Evolutionary conservation across 2,888 invertebrate species (phyloP).

Genomic region (Andrena marginata): DNA sequence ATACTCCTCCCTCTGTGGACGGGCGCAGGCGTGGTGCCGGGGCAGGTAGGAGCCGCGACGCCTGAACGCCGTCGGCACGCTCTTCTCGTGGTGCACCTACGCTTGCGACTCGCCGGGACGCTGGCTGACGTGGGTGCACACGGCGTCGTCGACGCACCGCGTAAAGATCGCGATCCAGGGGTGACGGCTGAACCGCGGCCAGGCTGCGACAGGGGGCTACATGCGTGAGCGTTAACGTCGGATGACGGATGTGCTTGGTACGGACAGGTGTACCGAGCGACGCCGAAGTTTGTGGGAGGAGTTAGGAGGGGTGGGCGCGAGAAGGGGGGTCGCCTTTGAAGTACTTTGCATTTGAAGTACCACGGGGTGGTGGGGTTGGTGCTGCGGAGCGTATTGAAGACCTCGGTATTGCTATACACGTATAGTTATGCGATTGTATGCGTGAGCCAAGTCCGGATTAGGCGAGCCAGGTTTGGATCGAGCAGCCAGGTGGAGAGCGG

Average conservation of each 20-base stretch:
- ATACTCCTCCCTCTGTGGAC: slow-evolving; percentile 46
- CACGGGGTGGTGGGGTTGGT: too few species aligned
- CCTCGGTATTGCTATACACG: too few species aligned
- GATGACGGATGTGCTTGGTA: too few species aligned
- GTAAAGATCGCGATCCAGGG: not conserved
- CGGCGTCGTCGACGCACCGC: slow-evolving; percentile 28
- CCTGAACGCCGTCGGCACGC: slow-evolving; percentile 38
- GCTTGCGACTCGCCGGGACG: slow-evolving; percentile 1
- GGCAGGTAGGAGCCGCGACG: slow-evolving; percentile 52
- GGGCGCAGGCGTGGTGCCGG: slow-evolving; percentile 58
- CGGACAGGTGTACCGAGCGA: too few species aligned
- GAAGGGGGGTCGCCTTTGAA: too few species aligned
- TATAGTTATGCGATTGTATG: too few species aligned
- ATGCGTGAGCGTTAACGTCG: not conserved
- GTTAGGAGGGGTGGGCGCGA: too few species aligned
- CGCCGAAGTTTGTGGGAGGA: too few species aligned
- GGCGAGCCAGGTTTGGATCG: not conserved
- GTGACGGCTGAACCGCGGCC: not conserved
- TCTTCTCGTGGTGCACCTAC: slow-evolving; percentile 9
- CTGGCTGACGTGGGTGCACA: slow-evolving; percentile 35
- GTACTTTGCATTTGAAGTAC: too few species aligned
- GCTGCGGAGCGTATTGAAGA: too few species aligned
- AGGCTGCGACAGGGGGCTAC: not conserved
- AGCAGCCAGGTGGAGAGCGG: not conserved
- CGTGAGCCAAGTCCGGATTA: too few species aligned